Evolutionary conservation across 1,140 invertebrate genomes (phyloP).

Genomic region (Papilio polytes): DNA sequence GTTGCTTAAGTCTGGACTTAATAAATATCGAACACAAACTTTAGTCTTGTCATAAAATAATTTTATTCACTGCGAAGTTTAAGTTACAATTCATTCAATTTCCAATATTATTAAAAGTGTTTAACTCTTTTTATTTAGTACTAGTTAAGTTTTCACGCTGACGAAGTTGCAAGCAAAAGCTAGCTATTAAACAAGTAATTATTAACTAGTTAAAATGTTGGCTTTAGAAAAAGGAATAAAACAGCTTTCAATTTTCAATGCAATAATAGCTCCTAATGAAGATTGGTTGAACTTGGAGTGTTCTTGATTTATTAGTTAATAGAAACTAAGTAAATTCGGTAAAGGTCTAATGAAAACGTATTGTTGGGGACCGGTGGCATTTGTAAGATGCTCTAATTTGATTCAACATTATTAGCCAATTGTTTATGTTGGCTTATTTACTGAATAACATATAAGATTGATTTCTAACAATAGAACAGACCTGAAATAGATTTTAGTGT

Average conservation of each 20-base stretch:
- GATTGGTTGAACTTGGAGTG: conserved; percentile 16
- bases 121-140: too few relatives aligned
- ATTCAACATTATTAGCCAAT: conserved; percentile 11
- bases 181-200: too few relatives aligned
- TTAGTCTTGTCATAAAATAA: neutral
- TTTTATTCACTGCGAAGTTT: neutral
- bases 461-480: neutral
- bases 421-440: neutral
- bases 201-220: neutral
- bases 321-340: conserved; percentile 7
- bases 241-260: neutral
- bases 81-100: neutral
- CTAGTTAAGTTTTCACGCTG: too few relatives aligned
- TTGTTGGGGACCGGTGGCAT: neutral
- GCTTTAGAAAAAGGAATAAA: neutral
- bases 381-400: neutral
- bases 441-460: neutral
- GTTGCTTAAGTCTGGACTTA: too few relatives aligned
- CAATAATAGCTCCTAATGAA: neutral
- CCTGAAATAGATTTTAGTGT: neutral
- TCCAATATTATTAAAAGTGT: neutral
- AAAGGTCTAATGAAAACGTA: conserved; percentile 21
- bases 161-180: too few relatives aligned
- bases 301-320: conserved; percentile 24
- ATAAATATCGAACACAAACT: neutral